phyloP scores from a whole-genome alignment of 2,888 invertebrate species.

The Eugnorisma glareosa region DNA sequence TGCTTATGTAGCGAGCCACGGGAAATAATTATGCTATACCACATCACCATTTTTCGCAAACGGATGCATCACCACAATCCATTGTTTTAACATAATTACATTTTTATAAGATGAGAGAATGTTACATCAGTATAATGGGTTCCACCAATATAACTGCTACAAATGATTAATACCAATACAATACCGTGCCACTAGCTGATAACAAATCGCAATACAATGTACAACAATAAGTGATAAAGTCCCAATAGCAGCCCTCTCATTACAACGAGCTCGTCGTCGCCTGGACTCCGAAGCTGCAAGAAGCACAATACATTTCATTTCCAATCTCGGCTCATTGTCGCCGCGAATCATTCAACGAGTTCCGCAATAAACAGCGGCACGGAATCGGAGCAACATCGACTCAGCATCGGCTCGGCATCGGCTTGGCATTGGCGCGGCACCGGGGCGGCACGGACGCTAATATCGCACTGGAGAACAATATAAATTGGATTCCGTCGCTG shows the following conservation, averaged over 20 bases:
- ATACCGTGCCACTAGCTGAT: neutral
- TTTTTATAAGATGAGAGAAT: neutral
- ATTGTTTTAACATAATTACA: neutral
- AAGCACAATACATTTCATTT: constrained; percentile 64
- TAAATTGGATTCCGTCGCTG: constrained; percentile 66
- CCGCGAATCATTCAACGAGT: constrained; percentile 61
- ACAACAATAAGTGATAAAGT: constrained; percentile 31
- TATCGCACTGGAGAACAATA: constrained; percentile 63
- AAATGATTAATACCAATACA: neutral
- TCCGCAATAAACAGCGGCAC: constrained; percentile 57
- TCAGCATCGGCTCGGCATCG: constrained; percentile 7
- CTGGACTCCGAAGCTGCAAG: constrained; percentile 38
- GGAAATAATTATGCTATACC: neutral
- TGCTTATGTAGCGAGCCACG: neutral
- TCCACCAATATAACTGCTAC: neutral
- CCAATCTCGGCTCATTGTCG: constrained; percentile 60
- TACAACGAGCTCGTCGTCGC: constrained; percentile 26
- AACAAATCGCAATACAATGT: constrained; percentile 30
- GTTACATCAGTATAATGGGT: neutral
- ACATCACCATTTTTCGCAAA: neutral
- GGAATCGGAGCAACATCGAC: constrained; percentile 19
- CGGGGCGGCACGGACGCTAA: constrained; percentile 42
- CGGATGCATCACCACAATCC: neutral
- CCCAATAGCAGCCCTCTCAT: constrained; percentile 21
- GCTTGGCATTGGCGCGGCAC: neutral